Conservation (phyloP, 2,797 vertebrate species). For the Channa striata region DNA sequence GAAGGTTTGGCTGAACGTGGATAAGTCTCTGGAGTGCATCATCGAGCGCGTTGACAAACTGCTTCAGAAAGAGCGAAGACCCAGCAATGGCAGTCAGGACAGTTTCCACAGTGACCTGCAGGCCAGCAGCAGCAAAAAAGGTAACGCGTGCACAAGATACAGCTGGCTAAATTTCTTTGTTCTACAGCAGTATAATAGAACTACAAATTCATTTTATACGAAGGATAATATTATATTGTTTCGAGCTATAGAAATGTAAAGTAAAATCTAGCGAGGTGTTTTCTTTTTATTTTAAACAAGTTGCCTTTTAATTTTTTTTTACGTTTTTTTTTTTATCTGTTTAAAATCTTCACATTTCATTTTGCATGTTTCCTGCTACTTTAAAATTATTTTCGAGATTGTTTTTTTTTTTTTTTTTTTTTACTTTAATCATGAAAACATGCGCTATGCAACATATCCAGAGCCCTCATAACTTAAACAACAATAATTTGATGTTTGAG, state of each 20-base stretch:
- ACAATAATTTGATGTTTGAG: too few species aligned
- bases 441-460: background rate
- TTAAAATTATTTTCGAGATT: background rate
- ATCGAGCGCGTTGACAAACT: slow-evolving; percentile 97
- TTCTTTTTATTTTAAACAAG: too few species aligned
- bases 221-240: too few species aligned
- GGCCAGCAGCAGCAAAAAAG: slow-evolving; percentile 90
- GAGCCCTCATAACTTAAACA: too few species aligned
- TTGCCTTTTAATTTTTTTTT: too few species aligned
- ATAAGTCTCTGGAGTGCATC: slow-evolving; percentile 98
- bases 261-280: too few species aligned
- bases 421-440: background rate
- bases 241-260: too few species aligned
- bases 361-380: background rate
- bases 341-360: too few species aligned
- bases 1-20: slow-evolving; percentile 98
- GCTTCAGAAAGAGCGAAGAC: slow-evolving; percentile 92
- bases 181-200: too few species aligned
- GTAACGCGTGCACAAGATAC: slow-evolving; percentile 70
- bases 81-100: slow-evolving; percentile 85
- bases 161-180: background rate
- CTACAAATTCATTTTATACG: too few species aligned
- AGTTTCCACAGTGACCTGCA: slow-evolving; percentile 83
- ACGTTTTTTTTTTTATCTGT: too few species aligned
- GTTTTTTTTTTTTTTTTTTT: background rate